These are phyloP conservation scores for Cirrhinus molitorella DNA, from an alignment of 2,797 vertebrate species.

Conservation along the genomic window DNA sequence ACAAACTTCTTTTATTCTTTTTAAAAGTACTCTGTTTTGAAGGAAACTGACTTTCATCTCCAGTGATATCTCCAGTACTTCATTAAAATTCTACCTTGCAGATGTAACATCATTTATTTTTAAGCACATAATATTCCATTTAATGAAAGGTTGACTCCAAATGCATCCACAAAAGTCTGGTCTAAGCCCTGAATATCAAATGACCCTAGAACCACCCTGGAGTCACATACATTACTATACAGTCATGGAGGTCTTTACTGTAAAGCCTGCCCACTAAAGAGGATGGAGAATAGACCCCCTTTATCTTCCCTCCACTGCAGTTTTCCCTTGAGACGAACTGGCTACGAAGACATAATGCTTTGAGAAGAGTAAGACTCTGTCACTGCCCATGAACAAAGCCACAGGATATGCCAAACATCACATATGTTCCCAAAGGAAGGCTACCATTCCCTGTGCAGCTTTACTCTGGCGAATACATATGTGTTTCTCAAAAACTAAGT, in stretches of 20 bases:
- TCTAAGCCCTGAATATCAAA: background rate
- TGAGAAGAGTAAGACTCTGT: conserved; percentile 58
- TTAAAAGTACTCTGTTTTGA: background rate
- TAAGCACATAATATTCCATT: background rate
- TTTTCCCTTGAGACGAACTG: conserved; percentile 43
- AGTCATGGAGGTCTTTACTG: conserved; percentile 2
- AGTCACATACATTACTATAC: background rate
- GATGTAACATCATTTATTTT: background rate
- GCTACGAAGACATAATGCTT: conserved; percentile 57
- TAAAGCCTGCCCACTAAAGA: conserved; percentile 3
- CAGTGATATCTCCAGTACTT: background rate
- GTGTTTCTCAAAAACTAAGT: conserved; percentile 2
- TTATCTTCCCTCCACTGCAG: conserved; percentile 46
- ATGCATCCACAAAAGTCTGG: background rate
- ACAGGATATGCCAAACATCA: conserved; percentile 60
- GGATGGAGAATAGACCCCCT: conserved; percentile 55
- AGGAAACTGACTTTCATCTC: background rate
- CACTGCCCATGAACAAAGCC: conserved; percentile 53
- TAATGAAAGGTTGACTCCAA: background rate
- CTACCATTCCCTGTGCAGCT: conserved; percentile 5
- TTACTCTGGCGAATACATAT: conserved; percentile 29
- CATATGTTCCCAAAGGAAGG: conserved; percentile 54
- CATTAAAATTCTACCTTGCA: background rate
- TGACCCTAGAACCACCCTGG: background rate
- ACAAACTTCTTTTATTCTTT: background rate